Base-by-base conservation (phyloP, 1,140 invertebrate species). In the Battus philenor region DNA sequence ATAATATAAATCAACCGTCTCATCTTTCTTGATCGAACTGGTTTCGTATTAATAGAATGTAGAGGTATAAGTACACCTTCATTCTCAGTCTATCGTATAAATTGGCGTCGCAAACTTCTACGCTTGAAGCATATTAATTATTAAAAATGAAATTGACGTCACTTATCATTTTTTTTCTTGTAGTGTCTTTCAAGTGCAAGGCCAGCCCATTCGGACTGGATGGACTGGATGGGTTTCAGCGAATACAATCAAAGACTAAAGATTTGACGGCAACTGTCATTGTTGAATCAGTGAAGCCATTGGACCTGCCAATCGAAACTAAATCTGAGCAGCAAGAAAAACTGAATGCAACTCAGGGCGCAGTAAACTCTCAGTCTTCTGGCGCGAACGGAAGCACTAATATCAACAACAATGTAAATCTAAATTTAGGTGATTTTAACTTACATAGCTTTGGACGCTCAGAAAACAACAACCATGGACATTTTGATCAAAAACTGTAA, bases 221-320 rank as follows among this genome's bases (percentile, higher is more conserved):
- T n/a, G n/a, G n/a, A n/a, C 22, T 36, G 9, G 18, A 9, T 20
- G 33, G 33, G 22, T 26, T 39, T 1, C 18, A 26, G 15, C 34
- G 20, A 4, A 15, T 39, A 26, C 22, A 26, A 1, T 13, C 34
- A 3, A 39, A 26, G 20, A 15, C 34, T 1, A 39, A 39, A 20
- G 34, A 39, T 26, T 13, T 39, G 4, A 12, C 34, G 2, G 34
- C 20, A 5, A 39, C 34, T n/a, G 20, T 5, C 4, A 41, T 41
- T 8, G 38, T 41, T 0, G 38, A 41, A 16, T 41, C 38, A 8
- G 38, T 24, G 15, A 41, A 10, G 17, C 38, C 38, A 13, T 41
- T 41, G 1, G 38, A 41, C n/a, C 5, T 41, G 12, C 38, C 38
- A n/a, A 41, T 41, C 2, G 24, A 41, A 16, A 41, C 38, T 11